Percentiles rank a stretch among this genome's conserved stretches.
phyloP scores from a whole-genome alignment of 2,888 invertebrate species.

The Agelastica alni region DNA sequence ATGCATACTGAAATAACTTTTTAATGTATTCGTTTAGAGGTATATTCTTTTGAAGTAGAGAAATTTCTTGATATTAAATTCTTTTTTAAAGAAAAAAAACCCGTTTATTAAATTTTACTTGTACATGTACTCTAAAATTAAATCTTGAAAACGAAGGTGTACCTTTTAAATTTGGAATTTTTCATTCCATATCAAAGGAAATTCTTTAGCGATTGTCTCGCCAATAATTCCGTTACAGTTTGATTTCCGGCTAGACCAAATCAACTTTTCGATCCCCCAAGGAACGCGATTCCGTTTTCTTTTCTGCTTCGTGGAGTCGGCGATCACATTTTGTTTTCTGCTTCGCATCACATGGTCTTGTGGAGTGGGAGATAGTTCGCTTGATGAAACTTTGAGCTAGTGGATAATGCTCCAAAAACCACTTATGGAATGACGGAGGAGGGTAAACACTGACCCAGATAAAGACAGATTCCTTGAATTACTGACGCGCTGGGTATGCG shows the following conservation, averaged over 20 bases:
- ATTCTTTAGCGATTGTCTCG: constrained; percentile 32
- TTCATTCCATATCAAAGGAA: not conserved
- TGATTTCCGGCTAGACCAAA: constrained; percentile 35
- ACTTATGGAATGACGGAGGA: constrained; percentile 15
- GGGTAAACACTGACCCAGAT: constrained; percentile 17
- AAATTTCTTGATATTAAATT: too few species aligned
- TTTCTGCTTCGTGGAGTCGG: constrained; percentile 6
- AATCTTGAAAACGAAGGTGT: too few species aligned
- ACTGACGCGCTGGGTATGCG: not conserved
- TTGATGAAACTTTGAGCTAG: constrained; percentile 16
- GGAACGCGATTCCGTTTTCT: constrained; percentile 8
- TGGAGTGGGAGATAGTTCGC: constrained; percentile 16
- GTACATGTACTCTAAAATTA: too few species aligned
- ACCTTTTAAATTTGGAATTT: too few species aligned
- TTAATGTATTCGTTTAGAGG: too few species aligned
- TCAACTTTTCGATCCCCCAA: constrained; percentile 12
- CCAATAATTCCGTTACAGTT: constrained; percentile 41
- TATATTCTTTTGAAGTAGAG: too few species aligned
- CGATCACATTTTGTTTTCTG: constrained; percentile 18
- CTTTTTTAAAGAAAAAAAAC: too few species aligned
- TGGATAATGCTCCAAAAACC: constrained; percentile 8
- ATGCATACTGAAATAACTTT: too few species aligned
- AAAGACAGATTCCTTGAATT: constrained; percentile 10
- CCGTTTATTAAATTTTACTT: too few species aligned
- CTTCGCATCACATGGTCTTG: constrained; percentile 4